These are phyloP conservation scores for Heliconius hewitsoni DNA, from an alignment of 1,140 invertebrate genomes.

Conservation along the genomic window DNA sequence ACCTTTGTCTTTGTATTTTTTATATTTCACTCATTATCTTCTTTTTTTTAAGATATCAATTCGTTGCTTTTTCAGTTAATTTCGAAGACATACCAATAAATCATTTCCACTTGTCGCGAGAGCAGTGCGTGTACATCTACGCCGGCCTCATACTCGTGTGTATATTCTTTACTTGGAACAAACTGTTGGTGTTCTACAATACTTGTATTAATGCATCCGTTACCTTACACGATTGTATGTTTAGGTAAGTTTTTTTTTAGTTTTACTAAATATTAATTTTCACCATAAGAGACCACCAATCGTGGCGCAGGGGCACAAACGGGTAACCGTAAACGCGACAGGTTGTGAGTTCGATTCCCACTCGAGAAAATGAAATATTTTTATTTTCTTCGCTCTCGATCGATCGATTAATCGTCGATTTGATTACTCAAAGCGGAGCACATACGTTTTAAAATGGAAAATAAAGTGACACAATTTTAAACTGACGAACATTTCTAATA, in stretches of 20 bases:
- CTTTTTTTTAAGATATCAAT: no score
- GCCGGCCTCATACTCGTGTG: conserved; percentile 77
- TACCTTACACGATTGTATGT: conserved; percentile 90
- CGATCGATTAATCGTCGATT: no score
- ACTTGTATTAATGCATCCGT: conserved; percentile 88
- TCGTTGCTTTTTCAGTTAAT: conserved; percentile 10
- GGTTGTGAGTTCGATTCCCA: conserved; percentile 1
- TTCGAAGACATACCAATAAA: conserved; percentile 32
- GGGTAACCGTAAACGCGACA: not conserved
- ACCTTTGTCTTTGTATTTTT: no score
- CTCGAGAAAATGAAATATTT: not conserved
- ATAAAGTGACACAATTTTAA: no score
- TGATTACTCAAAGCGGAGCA: no score
- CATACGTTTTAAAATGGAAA: no score
- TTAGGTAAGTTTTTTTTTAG: conserved; percentile 65
- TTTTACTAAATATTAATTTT: not conserved
- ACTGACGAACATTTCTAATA: no score
- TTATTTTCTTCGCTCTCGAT: not conserved
- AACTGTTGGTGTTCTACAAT: conserved; percentile 84
- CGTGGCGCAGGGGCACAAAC: not conserved
- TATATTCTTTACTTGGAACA: conserved; percentile 76
- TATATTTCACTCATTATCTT: no score
- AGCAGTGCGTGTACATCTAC: conserved; percentile 83
- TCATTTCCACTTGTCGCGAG: conserved; percentile 61
- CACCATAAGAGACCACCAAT: not conserved